A percentile compares a stretch with the other conserved stretches of the same genome.
These are phyloP conservation scores for Carcina quercana DNA, from an alignment of 2,888 invertebrate species.

Conservation along the genomic window DNA sequence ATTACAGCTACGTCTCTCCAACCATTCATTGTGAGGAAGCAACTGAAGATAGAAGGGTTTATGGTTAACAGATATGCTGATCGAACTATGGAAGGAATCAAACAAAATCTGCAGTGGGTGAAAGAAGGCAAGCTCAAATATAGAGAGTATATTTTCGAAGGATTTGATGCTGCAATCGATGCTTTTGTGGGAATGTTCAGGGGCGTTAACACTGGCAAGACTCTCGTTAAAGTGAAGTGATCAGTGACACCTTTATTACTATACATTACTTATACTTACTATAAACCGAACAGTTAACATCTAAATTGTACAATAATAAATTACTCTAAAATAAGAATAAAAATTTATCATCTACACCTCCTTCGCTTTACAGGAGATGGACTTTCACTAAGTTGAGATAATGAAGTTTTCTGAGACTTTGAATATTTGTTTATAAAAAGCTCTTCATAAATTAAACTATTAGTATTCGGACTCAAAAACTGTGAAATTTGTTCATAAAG, in stretches of 20 bases:
- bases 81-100: constrained; percentile 74
- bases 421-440: constrained; percentile 48
- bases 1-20: constrained; percentile 61
- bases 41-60: constrained; percentile 79
- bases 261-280: not conserved
- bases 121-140: constrained; percentile 79
- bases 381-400: not conserved
- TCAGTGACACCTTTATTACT: constrained; percentile 2
- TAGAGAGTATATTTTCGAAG: constrained; percentile 75
- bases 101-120: constrained; percentile 76
- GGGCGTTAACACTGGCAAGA: constrained; percentile 80
- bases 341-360: constrained; percentile 26
- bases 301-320: no score
- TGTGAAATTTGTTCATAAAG: constrained; percentile 54
- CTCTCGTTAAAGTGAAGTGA: constrained; percentile 72
- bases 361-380: constrained; percentile 28
- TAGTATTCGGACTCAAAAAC: constrained; percentile 45
- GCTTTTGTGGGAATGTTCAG: constrained; percentile 77
- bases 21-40: constrained; percentile 66
- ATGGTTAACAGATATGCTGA: constrained; percentile 61
- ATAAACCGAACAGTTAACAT: no score
- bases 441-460: constrained; percentile 55
- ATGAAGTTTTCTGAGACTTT: constrained; percentile 8
- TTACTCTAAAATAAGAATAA: no score
- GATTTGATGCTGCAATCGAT: constrained; percentile 66